Evolutionary conservation across 92 coral and sea anemone species (phyloP).

Genomic region (Heliopora coerulea): DNA sequence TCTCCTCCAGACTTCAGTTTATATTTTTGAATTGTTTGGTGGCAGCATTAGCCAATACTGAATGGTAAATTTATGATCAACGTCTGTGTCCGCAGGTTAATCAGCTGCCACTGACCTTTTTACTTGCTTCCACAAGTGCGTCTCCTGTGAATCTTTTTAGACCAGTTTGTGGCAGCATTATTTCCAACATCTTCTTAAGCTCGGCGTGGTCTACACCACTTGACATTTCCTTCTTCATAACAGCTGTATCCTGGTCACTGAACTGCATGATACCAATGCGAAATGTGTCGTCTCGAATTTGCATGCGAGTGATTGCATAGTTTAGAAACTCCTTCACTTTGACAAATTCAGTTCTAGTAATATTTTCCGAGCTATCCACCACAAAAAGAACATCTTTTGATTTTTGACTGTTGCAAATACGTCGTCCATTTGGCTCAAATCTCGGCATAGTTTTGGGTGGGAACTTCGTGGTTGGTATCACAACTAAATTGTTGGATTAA

Average conservation of each 20-base stretch:
- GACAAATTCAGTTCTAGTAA: background rate
- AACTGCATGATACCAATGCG: slow-evolving; percentile 30
- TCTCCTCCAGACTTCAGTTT: no score
- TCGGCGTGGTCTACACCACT: background rate
- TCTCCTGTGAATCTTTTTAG: slow-evolving; percentile 28
- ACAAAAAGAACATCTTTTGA: slow-evolving; percentile 32
- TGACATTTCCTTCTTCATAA: background rate
- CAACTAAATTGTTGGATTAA: no score
- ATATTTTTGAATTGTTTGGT: no score
- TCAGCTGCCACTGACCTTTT: slow-evolving; percentile 4
- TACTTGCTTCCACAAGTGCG: slow-evolving; percentile 27
- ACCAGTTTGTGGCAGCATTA: background rate
- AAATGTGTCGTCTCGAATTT: background rate
- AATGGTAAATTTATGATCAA: background rate
- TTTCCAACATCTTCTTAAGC: background rate
- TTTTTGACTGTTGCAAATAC: background rate
- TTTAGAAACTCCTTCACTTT: background rate
- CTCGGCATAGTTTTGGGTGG: no score
- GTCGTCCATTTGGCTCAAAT: background rate
- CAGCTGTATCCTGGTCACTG: background rate
- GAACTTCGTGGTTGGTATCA: no score
- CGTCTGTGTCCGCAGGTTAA: background rate
- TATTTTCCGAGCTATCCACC: slow-evolving; percentile 15
- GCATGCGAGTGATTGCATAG: slow-evolving; percentile 9
- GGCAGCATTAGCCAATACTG: no score